Conservation (phyloP, 2,113 vertebrate species). For the Neogale vison region DNA sequence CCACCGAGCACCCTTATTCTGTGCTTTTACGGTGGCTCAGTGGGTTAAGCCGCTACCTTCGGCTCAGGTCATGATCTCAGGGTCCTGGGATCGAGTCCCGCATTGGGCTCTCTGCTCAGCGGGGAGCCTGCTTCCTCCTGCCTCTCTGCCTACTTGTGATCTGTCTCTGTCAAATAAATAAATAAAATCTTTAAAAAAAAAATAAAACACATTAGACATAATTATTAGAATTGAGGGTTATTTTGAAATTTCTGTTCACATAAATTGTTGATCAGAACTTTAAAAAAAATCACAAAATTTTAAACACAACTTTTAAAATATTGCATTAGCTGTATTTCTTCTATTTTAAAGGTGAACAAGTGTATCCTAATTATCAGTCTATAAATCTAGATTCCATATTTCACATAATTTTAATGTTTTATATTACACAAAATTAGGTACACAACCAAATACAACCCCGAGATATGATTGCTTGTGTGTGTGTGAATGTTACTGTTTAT, state of each 20-base stretch:
- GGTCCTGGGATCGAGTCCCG: no score
- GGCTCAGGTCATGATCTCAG: no score
- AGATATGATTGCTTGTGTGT: background rate
- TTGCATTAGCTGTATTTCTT: background rate
- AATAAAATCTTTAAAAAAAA: no score
- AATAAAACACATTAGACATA: background rate
- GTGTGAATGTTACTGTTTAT: background rate
- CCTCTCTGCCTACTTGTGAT: no score
- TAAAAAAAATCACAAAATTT: background rate
- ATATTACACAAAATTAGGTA: constrained; percentile 31
- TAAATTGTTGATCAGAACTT: background rate
- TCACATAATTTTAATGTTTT: constrained; percentile 1
- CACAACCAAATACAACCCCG: background rate
- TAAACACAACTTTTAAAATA: background rate
- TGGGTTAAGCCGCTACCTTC: no score
- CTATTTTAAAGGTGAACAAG: background rate
- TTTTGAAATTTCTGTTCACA: background rate
- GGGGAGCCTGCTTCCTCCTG: no score
- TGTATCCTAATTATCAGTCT: background rate
- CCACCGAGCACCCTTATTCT: background rate
- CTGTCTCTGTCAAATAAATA: no score
- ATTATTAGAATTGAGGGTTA: background rate
- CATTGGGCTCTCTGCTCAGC: no score
- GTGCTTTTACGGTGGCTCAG: no score
- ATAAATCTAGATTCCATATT: background rate